Evolutionary conservation across 2,113 vertebrate genomes (phyloP), one percentile per base, ranked within the genome.

Genomic region (Calonectris borealis): DNA sequence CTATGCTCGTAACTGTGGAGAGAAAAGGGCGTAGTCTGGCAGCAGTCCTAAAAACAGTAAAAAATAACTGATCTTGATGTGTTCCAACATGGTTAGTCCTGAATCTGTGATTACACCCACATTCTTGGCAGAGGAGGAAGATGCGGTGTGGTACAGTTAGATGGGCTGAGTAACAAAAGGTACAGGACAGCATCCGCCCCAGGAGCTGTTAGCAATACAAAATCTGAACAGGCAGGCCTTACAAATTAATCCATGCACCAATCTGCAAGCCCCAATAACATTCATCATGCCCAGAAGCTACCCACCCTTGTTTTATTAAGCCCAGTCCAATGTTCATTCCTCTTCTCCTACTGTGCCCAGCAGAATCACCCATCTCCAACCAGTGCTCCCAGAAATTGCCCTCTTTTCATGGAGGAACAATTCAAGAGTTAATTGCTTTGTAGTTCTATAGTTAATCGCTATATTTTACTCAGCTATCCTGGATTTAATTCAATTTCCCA

Each of bases 111-210:
- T 96, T 96, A 80, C 91, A 62, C 89, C 93, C 95, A 93, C 93
- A 49, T 94, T 93, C 94, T 52, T 97, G 97, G 94, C 93, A 97
- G 58, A 62, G 58, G 38, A 90, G 91, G 79, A 66, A 40, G 94
- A 86, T 60, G 78, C 12, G 3, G 66, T 34, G 87, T 60, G 87
- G 84, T 80, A 83, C 87, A 81, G 51, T 55, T 36, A 57, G 93
- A 66, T 31, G 89, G 58, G 84, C 85, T 86, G 46, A 51, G 78
- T 24, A 93, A 77, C 66, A 73, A 29, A 72, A 77, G 40, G 84
- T 24, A 14, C 54, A 70, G 96, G 81, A 90, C 7, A 93, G 66
- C 78, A 91, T 66, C 66, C 3, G 68, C 87, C 94, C 55, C 64
- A 10, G 84, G 81, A 95, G 71, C 66, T 87, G 55, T 69, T 61